Evolutionary conservation across 2,113 vertebrate species (phyloP), one percentile per base, ranked within the genome.

Genomic region (Benitochromis conjunctus): DNA sequence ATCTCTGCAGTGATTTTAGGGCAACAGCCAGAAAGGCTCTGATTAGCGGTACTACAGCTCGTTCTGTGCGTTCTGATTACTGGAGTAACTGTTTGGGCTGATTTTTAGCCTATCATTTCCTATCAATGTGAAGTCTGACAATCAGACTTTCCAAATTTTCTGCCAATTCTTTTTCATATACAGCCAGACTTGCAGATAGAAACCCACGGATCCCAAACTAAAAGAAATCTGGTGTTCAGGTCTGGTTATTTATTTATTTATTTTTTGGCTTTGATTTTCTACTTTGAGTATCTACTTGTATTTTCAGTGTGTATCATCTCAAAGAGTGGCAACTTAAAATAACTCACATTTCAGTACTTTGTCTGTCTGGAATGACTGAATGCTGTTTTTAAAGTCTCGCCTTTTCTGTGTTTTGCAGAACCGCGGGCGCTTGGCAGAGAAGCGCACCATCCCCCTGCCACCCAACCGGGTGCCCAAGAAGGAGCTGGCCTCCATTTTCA

Each of bases 361-460:
- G 16, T 76, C 5, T n/a, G 53, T 51, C 9, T n/a, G 19, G 36
- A 18, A 19, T 13, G 6, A 36, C 41, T 54, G 29, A 89, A 66
- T 85, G 57, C 26, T 86, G 76, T 87, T 64, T 62, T 60, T 94
- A 26, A 93, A 86, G 24, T 86, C 57, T 85, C 51, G 26, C 58
- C 34, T 79, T 46, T 79, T 79, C 80, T 77, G 64, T 92, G 31
- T 80, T 64, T 69, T 85, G 29, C 95, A 99, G 99, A 99, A 99
- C 92, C 98, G 99, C 69, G 99, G 98, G 19, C 98, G 99, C 71
- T 95, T 99, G 95, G 99, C 99, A 19, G 98, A 99, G 94, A 99
- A 99, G 95, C 98, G 99, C 80, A 98, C 97, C 0, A 97, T 97
- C 46, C 97, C 97, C 10, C 93, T 98, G 69, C 97, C 98, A 11